A percentile compares a stretch with the other conserved stretches of the same genome.
phyloP scores from a whole-genome alignment of 2,797 vertebrate genomes.

The Thalassophryne amazonica region DNA sequence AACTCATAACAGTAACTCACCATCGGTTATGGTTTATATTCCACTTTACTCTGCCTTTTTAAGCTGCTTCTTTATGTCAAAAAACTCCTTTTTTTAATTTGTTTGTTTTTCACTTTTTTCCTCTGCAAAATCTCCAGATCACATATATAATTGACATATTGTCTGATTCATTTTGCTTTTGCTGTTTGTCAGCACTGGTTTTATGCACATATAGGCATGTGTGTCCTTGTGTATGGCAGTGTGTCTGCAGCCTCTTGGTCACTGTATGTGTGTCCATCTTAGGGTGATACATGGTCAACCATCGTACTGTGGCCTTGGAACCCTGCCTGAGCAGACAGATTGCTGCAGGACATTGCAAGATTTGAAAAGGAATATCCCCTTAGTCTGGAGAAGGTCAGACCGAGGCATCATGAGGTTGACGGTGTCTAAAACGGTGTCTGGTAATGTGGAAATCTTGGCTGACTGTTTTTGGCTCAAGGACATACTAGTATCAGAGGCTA shows the following conservation, averaged over 20 bases:
- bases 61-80: too few relatives aligned
- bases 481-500: conserved; percentile 65
- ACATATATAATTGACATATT: conserved; percentile 30
- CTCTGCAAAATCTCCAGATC: conserved; percentile 13
- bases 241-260: conserved; percentile 1
- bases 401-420: conserved; percentile 67
- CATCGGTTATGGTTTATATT: too few relatives aligned
- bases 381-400: conserved; percentile 61
- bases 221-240: background rate
- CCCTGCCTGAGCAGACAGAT: conserved; percentile 50
- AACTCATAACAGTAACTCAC: too few relatives aligned
- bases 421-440: conserved; percentile 50
- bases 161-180: conserved; percentile 5
- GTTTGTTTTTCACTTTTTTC: conserved; percentile 16
- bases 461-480: conserved; percentile 71
- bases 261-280: conserved; percentile 26
- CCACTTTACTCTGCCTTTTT: too few relatives aligned
- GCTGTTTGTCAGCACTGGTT: conserved; percentile 20
- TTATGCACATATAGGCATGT: background rate
- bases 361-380: conserved; percentile 47
- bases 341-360: conserved; percentile 32
- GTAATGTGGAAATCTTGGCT: conserved; percentile 46
- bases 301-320: conserved; percentile 48
- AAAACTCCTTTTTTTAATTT: too few relatives aligned
- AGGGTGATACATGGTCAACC: conserved; percentile 53